A percentile compares a stretch with the other conserved stretches of the same genome.
Evolutionary conservation across 2,113 vertebrate genomes (phyloP).

Genomic region (Aldabrachelys gigantea): DNA sequence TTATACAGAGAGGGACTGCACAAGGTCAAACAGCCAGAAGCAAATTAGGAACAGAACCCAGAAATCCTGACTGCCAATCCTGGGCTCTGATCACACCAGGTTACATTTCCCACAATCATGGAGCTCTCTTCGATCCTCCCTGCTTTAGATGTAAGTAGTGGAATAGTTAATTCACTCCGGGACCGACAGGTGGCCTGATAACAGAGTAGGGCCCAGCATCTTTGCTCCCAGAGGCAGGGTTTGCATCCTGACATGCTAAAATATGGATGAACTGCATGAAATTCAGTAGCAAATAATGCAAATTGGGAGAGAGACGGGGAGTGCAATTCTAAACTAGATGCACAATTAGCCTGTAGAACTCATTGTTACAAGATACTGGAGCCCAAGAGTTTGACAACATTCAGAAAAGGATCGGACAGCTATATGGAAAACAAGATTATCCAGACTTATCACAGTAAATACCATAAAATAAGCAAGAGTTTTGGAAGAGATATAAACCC

Average conservation of each 20-base stretch:
- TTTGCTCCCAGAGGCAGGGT: not conserved
- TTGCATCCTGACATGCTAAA: not conserved
- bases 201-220: not conserved
- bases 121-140: not conserved
- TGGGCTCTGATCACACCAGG: fast-evolving
- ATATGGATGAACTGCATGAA: not conserved
- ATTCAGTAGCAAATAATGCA: not conserved
- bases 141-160: fast-evolving
- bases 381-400: not conserved
- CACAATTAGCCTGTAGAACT: not conserved
- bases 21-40: not conserved
- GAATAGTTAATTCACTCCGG: not conserved
- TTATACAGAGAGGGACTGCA: not conserved
- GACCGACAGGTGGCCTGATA: not conserved
- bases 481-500: not conserved
- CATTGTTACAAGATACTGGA: not conserved
- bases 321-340: not conserved
- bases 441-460: fast-evolving
- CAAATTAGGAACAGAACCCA: not conserved
- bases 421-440: fast-evolving
- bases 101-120: not conserved
- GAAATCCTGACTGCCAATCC: not conserved
- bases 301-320: not conserved
- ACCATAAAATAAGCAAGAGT: fast-evolving
- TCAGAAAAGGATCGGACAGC: fast-evolving